Base-by-base conservation (phyloP, 2,888 invertebrate genomes). In the Diogma glabrata region DNA sequence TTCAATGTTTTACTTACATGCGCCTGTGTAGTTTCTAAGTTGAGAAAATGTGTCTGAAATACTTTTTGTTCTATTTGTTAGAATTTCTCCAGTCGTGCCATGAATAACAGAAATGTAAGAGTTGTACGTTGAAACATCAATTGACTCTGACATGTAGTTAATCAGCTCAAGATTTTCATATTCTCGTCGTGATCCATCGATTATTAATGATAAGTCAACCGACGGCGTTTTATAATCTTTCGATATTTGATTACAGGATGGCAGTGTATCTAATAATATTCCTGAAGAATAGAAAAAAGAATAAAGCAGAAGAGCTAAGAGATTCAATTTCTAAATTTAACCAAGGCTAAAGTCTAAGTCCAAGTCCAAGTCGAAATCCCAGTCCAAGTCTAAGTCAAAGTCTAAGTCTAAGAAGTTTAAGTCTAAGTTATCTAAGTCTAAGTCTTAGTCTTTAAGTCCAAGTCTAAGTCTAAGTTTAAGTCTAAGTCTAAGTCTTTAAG, bases 21-120 rank as follows among this genome's bases (percentile, higher is more conserved):
- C 61, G 50, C 67, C 68, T 5, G 71, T 68, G 53, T 62, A 70
- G 55, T 74, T 72, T 33, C 60, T 60, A 2, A 78, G 62, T 51
- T 63, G 59, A 23, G 57, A 57, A 57, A 68, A 73, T 36, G 71
- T 61, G 38, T 64, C 63, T 8, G 78, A 73, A 12, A 79, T 65
- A 60, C 80, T 79, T 47, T 72, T 65, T 0, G 78, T 75, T 3
- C 76, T 72, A 47, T 78, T 77, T 12, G 75, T 73, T 38, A 83
- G 67, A 77, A 78, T 79, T 19, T 67, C 61, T 16, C 79, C 82
- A 0, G 74, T 76, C 60, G 75, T 74, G 1, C 82, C 81, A 57
- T 82, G 79, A 23, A 84, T 66, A 22, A 83, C 64, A 2, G 77
- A 77, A 53, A 84, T 64, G 46, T 74, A 73, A 51, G 81, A 81